Evolutionary conservation across 2,888 invertebrate species (phyloP), one percentile per base, ranked within the genome.

Genomic region (Eupithecia inturbata): DNA sequence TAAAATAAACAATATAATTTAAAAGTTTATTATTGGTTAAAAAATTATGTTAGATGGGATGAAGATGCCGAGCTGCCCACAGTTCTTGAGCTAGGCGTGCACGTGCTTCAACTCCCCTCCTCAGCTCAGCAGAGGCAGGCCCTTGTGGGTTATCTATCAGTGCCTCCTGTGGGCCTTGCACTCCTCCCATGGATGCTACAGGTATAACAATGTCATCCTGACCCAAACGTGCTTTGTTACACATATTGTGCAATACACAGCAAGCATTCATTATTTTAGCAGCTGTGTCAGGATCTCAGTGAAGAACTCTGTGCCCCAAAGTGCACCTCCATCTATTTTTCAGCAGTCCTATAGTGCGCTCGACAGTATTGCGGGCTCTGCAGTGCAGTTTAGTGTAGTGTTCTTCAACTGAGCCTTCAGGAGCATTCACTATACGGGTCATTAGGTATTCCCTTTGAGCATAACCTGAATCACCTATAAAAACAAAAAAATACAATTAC

Each of bases 281-380:
- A 26, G 60, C 69, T 28, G 19, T 64, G 16, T 73, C 73, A 64
- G 73, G 69, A 57, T 73, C 66, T 41, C 69, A 66, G 53, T 73
- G 69, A 49, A 69, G 69, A 22, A 73, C 69, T 60, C 66, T 68
- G 53, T 73, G 69, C 45, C 68, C 53, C 69, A 45, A 45, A 45
- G 45, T 45, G 4, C 45, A 45, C 45, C 45, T 45, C 45, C 45
- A 45, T 45, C 45, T 68, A 28, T 3, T 62, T 19, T 70, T 70
- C n/a, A 70, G 41, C 10, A 64, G n/a, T 7, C 70, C 70, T 28
- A 70, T 70, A 6, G 66, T 53, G 14, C 70, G 41, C 45, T 70
- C 70, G 26, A 64, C 70, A 60, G 19, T 53, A 0, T n/a, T 62
- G 7, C 67, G 67, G 26, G 67, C 67, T 49, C 31, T 49, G 45